Evolutionary conservation across 1,140 invertebrate genomes (phyloP).

Genomic region (Elysia chlorotica): DNA sequence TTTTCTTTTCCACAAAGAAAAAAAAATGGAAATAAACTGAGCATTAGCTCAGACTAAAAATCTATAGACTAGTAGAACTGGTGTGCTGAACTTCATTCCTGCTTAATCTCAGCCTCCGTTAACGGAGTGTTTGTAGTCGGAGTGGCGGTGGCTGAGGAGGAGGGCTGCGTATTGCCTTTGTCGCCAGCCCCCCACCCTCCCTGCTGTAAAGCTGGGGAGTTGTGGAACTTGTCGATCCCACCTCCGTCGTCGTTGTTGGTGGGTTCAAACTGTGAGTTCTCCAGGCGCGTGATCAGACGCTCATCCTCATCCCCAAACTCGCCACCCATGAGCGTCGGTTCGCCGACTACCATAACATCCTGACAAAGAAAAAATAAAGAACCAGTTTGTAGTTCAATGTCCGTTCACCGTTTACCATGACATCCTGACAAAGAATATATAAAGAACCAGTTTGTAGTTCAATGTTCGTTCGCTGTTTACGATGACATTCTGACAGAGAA

Average conservation of each 20-base stretch:
- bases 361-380: no score
- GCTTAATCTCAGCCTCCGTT: conserved; percentile 28
- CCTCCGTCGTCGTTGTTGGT: conserved; percentile 61
- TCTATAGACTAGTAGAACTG: no score
- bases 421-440: no score
- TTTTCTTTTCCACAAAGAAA: no score
- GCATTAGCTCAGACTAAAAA: no score
- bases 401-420: no score
- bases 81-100: conserved; percentile 19
- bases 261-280: conserved; percentile 97
- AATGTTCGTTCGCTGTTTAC: no score
- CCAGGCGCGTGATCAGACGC: conserved; percentile 92
- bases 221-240: conserved; percentile 44
- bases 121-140: conserved; percentile 22
- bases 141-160: conserved; percentile 18
- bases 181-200: conserved; percentile 53
- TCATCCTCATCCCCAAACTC: conserved; percentile 99
- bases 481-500: no score
- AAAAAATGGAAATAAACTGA: no score
- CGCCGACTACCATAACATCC: conserved; percentile 99
- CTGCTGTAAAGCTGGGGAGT: conserved; percentile 48
- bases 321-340: conserved; percentile 98
- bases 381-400: no score
- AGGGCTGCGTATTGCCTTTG: conserved; percentile 47
- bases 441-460: no score